Base-by-base conservation (phyloP, 1,140 invertebrate genomes). In the Spodoptera litura region DNA sequence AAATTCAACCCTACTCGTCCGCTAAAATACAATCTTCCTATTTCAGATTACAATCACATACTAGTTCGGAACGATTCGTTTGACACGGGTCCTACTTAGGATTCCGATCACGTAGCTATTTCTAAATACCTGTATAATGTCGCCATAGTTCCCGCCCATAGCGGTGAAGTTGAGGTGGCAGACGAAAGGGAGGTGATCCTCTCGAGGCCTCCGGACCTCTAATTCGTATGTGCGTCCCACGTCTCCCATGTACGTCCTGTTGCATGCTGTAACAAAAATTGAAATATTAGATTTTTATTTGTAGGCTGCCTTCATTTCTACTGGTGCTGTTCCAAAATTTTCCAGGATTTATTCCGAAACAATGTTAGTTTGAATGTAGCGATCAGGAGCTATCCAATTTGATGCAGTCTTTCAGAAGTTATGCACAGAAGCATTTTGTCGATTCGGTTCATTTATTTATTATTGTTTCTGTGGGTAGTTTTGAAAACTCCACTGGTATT, bases 121-220 rank as follows among this genome's bases (percentile, higher is more conserved):
- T 62, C 53, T 80, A 80, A 71, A 71, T 95, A 97, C 97, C 96
- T 97, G 97, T 82, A 98, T 96, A 85, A 98, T 95, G 91, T 97
- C 97, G 35, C 97, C 97, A 78, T 96, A 95, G 83, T 96, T 95
- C 0, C 95, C 96, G 13, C 97, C 97, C 58, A 95, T 96, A 38
- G 97, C 97, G 15, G 97, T 97, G 90, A 98, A 97, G 91, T 97
- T 97, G 78, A 98, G 95, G 87, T 96, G 96, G 90, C 97, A 98
- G 55, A 97, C 91, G 93, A 97, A 97, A 13, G 97, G 97, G 79
- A 97, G 94, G 88, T 96, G 95, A 82, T 97, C 96, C 91, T 97
- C 97, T 81, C 96, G 93, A 25, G 97, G 97, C 80, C 96, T 95
- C 71, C 97, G 95, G 52, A 98, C 96, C 88, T 97, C 97, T 81